Evolutionary conservation across 2,888 invertebrate species (phyloP), one percentile per base, ranked within the genome.

Genomic region (Melitaea athalia): DNA sequence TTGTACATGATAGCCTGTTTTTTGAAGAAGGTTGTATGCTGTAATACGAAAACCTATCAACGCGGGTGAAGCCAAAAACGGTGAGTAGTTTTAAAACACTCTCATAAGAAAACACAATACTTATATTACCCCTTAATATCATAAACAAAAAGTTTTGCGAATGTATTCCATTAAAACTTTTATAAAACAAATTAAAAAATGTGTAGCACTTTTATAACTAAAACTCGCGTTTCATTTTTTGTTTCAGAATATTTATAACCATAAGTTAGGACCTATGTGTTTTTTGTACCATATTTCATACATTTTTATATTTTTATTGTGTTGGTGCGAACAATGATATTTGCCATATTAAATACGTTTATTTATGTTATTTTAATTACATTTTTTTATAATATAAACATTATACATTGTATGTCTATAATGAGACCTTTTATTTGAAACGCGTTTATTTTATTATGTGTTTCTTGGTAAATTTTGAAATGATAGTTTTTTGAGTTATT

Each of bases 141-240:
- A 17, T 14, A 11, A 42, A 38, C 12, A 57, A 57, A 57, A 57
- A 57, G 42, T 42, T 24, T 15, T 1, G n/a, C 57, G 42, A 57
- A 57, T 57, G 42, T 57, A 57, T 57, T 38, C 57, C 57, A 57
- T 57, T 57, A 57, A 42, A 38, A 57, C 42, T 57, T 57, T 57
- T 42, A 42, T 42, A 57, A 57, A 42, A 57, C 57, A 15, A 57
- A 57, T 57, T 57, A 42, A 42, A 57, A 42, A 57, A 42, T 57
- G 57, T 17, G 38, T 42, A 11, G 57, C 57, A 57, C 38, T 57
- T 57, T 42, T 57, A 57, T 57, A 57, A 57, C 57, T 57, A 57
- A n/a, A 57, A 42, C 57, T 57, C 38, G 42, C 15, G 33, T 38
- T 38, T 42, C 38, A 15, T 42, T 57, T 57, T 57, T 57, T 57